A percentile compares a stretch with the other conserved stretches of the same genome.
These are phyloP conservation scores for Lucilia sericata DNA, from an alignment of 1,140 invertebrate species.

Conservation along the genomic window DNA sequence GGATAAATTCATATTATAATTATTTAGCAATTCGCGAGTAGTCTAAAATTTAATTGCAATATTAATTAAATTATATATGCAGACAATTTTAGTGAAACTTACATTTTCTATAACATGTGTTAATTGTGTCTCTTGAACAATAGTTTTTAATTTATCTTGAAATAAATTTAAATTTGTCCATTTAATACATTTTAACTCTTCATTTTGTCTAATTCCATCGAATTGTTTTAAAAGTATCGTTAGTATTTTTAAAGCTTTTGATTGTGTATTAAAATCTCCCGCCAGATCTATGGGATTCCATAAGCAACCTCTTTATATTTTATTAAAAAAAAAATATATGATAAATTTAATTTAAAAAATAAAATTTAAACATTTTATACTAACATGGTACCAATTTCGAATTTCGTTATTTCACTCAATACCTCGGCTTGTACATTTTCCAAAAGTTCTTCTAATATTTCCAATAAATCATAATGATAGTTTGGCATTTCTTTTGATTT, in stretches of 20 bases:
- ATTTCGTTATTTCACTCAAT: neutral
- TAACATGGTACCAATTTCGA: constrained; percentile 19
- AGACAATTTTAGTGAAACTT: neutral
- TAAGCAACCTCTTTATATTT: constrained; percentile 14
- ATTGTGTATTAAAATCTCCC: constrained; percentile 32
- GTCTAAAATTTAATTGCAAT: neutral
- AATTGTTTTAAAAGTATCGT: constrained; percentile 4
- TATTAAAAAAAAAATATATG: neutral
- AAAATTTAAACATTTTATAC: neutral
- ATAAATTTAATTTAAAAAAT: neutral
- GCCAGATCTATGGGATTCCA: constrained; percentile 22
- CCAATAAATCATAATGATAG: constrained; percentile 28
- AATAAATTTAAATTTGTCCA: neutral
- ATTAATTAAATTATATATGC: neutral
- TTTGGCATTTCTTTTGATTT: constrained; percentile 23
- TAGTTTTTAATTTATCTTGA: constrained; percentile 11
- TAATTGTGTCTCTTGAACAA: neutral
- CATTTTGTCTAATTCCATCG: neutral
- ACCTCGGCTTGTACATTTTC: neutral
- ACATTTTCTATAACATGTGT: neutral
- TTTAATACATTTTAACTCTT: constrained; percentile 32
- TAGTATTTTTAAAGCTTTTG: constrained; percentile 11
- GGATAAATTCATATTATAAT: constrained; percentile 18
- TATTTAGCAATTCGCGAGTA: constrained; percentile 12
- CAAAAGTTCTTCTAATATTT: constrained; percentile 9